These are phyloP conservation scores for Sternotherus odoratus DNA, from an alignment of 2,797 vertebrate genomes.

Conservation along the genomic window DNA sequence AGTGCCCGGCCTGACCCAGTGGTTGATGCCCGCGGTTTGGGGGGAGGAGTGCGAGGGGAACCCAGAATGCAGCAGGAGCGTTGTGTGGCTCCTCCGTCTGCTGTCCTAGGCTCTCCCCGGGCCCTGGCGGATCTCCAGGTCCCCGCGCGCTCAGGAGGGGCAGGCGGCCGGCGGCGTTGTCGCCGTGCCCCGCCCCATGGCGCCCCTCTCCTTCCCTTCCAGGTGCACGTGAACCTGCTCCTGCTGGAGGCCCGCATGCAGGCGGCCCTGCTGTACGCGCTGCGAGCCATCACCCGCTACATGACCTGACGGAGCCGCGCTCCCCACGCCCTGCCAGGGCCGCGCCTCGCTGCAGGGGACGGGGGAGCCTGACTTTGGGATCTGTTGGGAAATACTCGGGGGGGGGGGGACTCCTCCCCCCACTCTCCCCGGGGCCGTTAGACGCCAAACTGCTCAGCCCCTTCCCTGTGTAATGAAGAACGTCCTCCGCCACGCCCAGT, in stretches of 20 bases:
- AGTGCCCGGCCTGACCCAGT: background rate
- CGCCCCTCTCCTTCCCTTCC: fast-evolving
- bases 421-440: fast-evolving
- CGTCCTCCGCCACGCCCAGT: fast-evolving
- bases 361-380: background rate
- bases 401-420: background rate
- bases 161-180: fast-evolving
- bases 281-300: constrained; percentile 83
- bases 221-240: constrained; percentile 86
- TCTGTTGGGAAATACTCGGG: background rate
- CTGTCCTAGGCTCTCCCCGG: background rate
- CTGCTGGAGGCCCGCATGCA: constrained; percentile 85
- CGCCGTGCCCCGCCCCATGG: background rate
- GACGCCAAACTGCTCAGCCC: background rate
- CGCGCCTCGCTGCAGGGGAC: background rate
- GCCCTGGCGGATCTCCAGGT: too few relatives aligned
- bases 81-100: background rate
- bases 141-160: too few relatives aligned
- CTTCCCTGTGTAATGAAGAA: background rate
- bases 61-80: background rate
- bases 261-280: constrained; percentile 83
- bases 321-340: background rate
- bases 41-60: background rate
- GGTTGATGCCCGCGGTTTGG: background rate
- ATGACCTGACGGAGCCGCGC: constrained; percentile 81